A percentile compares a stretch with the other conserved stretches of the same genome.
Evolutionary conservation across 1,140 invertebrate species (phyloP).

Genomic region (Drosophila pachea): DNA sequence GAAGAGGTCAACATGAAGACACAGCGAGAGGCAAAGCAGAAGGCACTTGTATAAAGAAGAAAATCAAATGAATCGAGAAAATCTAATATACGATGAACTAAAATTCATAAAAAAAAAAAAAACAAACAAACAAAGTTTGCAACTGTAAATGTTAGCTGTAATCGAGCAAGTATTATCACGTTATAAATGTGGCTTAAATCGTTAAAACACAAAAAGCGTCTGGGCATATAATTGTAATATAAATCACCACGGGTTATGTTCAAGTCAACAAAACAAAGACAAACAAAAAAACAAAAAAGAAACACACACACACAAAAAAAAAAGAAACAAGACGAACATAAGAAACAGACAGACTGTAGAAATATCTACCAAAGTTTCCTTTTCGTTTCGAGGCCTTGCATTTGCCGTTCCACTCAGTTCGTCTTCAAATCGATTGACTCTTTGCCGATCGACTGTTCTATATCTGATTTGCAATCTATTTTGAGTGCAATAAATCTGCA

Average conservation of each 20-base stretch:
- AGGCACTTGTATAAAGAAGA: conserved; percentile 20
- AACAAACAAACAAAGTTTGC: conserved; percentile 18
- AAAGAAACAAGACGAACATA: not conserved
- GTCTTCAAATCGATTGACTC: not conserved
- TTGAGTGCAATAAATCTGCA: conserved; percentile 5
- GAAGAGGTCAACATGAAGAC: conserved; percentile 9
- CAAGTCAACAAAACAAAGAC: conserved; percentile 1
- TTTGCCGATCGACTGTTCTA: too few relatives aligned
- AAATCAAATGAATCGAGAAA: not conserved
- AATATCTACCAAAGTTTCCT: conserved; percentile 4
- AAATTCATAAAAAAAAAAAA: not conserved
- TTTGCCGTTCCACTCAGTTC: not conserved
- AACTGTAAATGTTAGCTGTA: conserved; percentile 46
- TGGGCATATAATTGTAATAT: conserved; percentile 29
- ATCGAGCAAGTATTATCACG: conserved; percentile 44
- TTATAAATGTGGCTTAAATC: conserved; percentile 42
- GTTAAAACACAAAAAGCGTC: conserved; percentile 19
- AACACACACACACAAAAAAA: not conserved
- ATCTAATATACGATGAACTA: too few relatives aligned
- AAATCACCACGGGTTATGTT: conserved; percentile 21
- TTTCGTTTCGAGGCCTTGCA: conserved; percentile 11
- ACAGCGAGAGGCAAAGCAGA: not conserved
- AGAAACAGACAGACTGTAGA: not conserved
- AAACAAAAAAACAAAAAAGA: not conserved
- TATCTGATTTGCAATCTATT: not conserved